phyloP scores from a whole-genome alignment of 2,113 vertebrate genomes.

The Sialia sialis region DNA sequence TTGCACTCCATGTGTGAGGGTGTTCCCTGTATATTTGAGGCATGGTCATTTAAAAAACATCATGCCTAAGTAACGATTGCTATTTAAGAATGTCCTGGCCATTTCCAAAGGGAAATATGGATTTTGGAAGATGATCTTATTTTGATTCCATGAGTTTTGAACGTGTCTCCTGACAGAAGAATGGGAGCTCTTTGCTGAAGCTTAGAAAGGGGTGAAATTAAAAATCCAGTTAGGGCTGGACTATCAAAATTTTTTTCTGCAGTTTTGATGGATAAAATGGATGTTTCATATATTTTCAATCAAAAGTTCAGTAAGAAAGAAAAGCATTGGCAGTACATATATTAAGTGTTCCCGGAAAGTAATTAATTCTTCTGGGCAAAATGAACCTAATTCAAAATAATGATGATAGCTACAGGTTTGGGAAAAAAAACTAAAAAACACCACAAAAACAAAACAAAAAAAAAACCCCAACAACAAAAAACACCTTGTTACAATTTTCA shows the following conservation, averaged over 20 bases:
- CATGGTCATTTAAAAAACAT: neutral
- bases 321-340: neutral
- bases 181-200: neutral
- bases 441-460: too few relatives aligned
- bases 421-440: neutral
- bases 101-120: slow-evolving; percentile 10
- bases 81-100: neutral
- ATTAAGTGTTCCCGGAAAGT: neutral
- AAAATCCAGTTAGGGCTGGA: neutral
- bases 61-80: neutral
- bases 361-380: neutral
- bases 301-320: neutral
- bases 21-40: neutral
- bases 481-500: neutral
- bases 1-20: neutral
- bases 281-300: neutral
- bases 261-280: neutral
- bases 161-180: neutral
- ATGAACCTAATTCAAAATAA: neutral
- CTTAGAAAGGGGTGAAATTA: neutral
- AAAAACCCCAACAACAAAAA: neutral
- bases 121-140: neutral
- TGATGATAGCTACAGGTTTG: neutral
- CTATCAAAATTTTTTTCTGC: neutral
- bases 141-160: neutral